Conservation (phyloP, 2,113 vertebrate species). For the Ginglymostoma cirratum region DNA sequence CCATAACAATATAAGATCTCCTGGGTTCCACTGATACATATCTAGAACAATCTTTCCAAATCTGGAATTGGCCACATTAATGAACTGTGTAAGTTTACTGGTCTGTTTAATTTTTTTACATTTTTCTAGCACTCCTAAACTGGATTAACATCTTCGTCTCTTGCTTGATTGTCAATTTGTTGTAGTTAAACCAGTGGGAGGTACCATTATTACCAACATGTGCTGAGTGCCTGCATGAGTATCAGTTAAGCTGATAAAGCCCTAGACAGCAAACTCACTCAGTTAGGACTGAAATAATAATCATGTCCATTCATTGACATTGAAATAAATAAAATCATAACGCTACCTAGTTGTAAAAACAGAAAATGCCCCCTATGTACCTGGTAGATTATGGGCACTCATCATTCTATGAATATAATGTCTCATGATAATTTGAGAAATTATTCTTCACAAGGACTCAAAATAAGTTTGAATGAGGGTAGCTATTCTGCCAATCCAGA, state of each 20-base stretch:
- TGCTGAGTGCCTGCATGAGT: neutral
- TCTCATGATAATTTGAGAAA: neutral
- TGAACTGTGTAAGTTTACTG: neutral
- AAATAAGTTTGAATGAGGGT: neutral
- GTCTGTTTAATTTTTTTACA: neutral
- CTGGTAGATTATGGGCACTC: neutral
- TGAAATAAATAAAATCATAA: neutral
- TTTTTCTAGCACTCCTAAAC: neutral
- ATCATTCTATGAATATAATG: neutral
- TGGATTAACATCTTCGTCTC: neutral
- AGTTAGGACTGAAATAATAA: neutral
- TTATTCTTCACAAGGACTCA: neutral
- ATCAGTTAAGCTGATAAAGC: neutral
- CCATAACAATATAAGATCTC: too few relatives aligned
- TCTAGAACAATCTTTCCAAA: neutral
- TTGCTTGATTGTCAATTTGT: neutral
- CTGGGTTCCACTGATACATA: too few relatives aligned
- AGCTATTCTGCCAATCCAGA: neutral
- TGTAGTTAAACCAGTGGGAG: neutral
- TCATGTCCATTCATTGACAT: neutral
- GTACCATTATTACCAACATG: neutral
- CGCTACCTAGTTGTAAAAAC: neutral
- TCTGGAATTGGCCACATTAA: neutral
- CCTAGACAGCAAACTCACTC: neutral
- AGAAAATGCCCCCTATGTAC: neutral